Conservation (phyloP, 1,140 invertebrate genomes). For the Battus philenor region DNA sequence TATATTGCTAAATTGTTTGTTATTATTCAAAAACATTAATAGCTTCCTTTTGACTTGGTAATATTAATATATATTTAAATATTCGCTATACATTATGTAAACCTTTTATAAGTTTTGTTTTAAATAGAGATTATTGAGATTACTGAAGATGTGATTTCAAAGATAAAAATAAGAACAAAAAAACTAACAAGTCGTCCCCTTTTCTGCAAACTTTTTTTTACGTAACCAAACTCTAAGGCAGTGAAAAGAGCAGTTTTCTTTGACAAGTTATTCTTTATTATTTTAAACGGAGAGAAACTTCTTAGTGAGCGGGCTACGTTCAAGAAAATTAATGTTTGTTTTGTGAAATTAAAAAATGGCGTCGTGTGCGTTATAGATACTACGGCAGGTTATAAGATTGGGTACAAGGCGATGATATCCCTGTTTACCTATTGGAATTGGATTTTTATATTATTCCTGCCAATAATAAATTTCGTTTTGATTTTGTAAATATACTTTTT, state of each 20-base stretch:
- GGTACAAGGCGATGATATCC: constrained; percentile 17
- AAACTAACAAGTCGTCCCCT: neutral
- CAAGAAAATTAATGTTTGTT: constrained; percentile 63
- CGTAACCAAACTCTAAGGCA: neutral
- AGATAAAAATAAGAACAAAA: neutral
- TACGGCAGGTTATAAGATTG: constrained; percentile 13
- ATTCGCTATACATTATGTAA: too few relatives aligned
- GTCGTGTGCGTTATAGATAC: constrained; percentile 29
- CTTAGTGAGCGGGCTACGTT: constrained; percentile 29
- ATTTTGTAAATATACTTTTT: constrained; percentile 1
- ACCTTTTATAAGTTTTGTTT: too few relatives aligned
- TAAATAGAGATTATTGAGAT: too few relatives aligned
- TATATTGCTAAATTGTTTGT: too few relatives aligned
- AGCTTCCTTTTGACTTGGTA: too few relatives aligned
- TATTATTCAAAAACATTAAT: too few relatives aligned
- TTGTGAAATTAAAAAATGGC: constrained; percentile 55
- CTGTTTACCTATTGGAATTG: constrained; percentile 37
- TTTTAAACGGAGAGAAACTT: constrained; percentile 14
- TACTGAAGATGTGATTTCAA: neutral
- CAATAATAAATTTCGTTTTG: neutral
- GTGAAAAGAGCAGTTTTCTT: neutral
- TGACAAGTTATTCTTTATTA: neutral
- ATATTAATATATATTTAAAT: too few relatives aligned
- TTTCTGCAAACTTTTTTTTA: too few relatives aligned
- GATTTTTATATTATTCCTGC: constrained; percentile 23